Base-by-base conservation (phyloP, 2,888 invertebrate genomes). In the Silvanus unidentatus region DNA sequence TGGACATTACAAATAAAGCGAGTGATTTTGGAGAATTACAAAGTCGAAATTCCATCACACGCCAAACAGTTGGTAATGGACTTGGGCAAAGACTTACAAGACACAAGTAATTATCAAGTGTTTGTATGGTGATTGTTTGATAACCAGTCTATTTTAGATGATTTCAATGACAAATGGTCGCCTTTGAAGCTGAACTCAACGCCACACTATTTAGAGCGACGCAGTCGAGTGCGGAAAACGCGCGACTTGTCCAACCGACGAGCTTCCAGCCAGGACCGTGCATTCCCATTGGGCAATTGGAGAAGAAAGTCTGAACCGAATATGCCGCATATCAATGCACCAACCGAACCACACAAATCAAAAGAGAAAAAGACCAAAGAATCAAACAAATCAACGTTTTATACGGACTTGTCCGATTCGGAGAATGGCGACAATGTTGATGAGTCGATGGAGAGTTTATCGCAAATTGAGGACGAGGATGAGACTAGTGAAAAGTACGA, bases 21-120 rank as follows among this genome's bases (percentile, higher is more conserved):
- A 71, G 92, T 94, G 29, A 95, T 97, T 66, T 75, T 97, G 57
- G 95, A 96, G 69, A 95, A 94, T 73, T 95, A 92, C 72, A 86
- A 85, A 51, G 90, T 87, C 1, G 90, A 88, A 53, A 96, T 97
- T 64, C 96, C 96, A n/a, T 87, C 85, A 43, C 93, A 94, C 64
- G 96, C 95, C 11, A 82, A 91, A 59, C 92, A 94, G 65, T 76
- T 96, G 42, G 91, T 96, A 39, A 89, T 93, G 82, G 84, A 89
- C 67, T 77, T 92, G 2, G 90, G 90, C 35, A 88, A 88, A 66
- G 85, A 84, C 47, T 57, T 66, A 35, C 58, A 61, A 36, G 68
- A 68, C 45, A 58, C 53, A 44, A 64, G 66, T 66, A 53, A 50
- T 54, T 47, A 11, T 35, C 36, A 35, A 8, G 9, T 29, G 9